Percentiles rank a stretch among this genome's conserved stretches.
Conservation (phyloP, 2,888 invertebrate genomes). For the Tryphoninae sp. region DNA sequence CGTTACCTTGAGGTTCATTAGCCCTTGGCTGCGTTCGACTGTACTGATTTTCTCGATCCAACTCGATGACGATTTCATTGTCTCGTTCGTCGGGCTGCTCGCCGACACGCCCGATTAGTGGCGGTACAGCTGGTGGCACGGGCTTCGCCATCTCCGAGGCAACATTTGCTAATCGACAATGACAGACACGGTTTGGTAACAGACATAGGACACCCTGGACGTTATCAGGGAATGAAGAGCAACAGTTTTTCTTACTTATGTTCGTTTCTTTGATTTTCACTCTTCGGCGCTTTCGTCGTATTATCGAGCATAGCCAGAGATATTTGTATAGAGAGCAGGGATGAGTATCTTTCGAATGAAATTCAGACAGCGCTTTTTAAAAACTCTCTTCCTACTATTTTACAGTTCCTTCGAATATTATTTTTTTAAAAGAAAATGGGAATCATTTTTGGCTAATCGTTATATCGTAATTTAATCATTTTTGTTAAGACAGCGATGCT, state of each 20-base stretch:
- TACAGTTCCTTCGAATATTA: background rate
- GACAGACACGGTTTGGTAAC: slow-evolving; percentile 68
- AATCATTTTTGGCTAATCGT: too few relatives aligned
- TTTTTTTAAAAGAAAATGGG: too few relatives aligned
- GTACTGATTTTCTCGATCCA: slow-evolving; percentile 86
- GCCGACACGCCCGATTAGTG: slow-evolving; percentile 82
- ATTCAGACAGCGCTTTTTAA: background rate
- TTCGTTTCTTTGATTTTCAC: background rate
- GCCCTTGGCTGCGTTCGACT: slow-evolving; percentile 83
- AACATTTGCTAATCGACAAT: slow-evolving; percentile 77
- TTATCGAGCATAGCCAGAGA: background rate
- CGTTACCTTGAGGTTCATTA: slow-evolving; percentile 81
- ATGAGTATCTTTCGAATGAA: background rate
- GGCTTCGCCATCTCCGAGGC: slow-evolving; percentile 80
- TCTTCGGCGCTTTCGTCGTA: background rate
- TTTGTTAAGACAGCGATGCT: too few relatives aligned
- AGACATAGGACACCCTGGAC: slow-evolving; percentile 61
- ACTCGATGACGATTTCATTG: slow-evolving; percentile 86
- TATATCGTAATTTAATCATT: too few relatives aligned
- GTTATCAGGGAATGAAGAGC: slow-evolving; percentile 39
- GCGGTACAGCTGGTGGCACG: slow-evolving; percentile 78
- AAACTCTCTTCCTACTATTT: background rate
- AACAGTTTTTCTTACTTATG: slow-evolving; percentile 13
- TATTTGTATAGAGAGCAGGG: background rate
- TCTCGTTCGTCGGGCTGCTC: slow-evolving; percentile 84